Percentiles rank a stretch among this genome's conserved stretches.
phyloP scores from a whole-genome alignment of 1,140 invertebrate genomes.

The Platyscapa corneri region DNA sequence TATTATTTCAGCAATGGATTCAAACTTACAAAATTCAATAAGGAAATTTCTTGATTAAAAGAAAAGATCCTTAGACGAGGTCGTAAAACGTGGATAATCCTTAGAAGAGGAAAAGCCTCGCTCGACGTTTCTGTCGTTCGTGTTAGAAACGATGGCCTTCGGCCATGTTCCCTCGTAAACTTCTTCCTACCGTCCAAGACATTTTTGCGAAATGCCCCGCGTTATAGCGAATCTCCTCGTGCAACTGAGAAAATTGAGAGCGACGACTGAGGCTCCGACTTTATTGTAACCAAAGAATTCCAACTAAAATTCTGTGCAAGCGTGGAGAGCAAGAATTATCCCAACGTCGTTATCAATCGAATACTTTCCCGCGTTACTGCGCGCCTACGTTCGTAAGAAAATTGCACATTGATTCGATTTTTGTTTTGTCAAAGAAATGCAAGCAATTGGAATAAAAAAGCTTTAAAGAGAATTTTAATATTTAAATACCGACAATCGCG shows the following conservation, averaged over 20 bases:
- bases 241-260: background rate
- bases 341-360: too few relatives aligned
- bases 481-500: too few relatives aligned
- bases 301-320: background rate
- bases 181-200: background rate
- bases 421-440: too few relatives aligned
- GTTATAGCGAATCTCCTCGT: background rate
- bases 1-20: background rate
- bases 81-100: conserved; percentile 34
- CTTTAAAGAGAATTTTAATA: too few relatives aligned
- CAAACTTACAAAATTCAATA: conserved; percentile 22
- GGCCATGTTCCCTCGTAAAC: conserved; percentile 25
- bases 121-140: background rate
- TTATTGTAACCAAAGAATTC: background rate
- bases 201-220: background rate
- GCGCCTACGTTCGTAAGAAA: too few relatives aligned
- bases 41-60: conserved; percentile 39
- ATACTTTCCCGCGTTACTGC: too few relatives aligned
- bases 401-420: too few relatives aligned
- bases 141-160: conserved; percentile 27
- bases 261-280: background rate
- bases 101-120: background rate
- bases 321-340: too few relatives aligned
- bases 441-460: too few relatives aligned
- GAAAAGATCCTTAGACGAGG: background rate